phyloP scores from a whole-genome alignment of 1,140 invertebrate genomes.

The Lucilia sericata region DNA sequence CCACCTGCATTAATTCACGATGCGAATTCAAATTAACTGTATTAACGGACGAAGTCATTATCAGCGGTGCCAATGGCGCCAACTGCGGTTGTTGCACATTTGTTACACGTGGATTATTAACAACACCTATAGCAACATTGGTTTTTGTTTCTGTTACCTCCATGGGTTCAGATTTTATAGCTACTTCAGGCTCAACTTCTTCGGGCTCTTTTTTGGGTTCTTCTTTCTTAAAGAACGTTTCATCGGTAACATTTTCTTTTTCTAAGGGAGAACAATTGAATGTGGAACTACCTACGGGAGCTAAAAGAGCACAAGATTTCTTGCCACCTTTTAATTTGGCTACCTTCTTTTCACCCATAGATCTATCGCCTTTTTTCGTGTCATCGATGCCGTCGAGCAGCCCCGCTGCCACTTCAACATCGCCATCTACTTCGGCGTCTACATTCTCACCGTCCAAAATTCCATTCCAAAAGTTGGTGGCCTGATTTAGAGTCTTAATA shows the following conservation, averaged over 20 bases:
- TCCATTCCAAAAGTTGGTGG: constrained; percentile 66
- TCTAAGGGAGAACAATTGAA: constrained; percentile 40
- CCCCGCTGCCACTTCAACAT: constrained; percentile 56
- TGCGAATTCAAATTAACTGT: constrained; percentile 1
- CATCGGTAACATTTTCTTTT: constrained; percentile 41
- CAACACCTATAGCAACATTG: constrained; percentile 49
- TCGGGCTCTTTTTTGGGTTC: constrained; percentile 49
- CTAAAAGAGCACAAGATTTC: neutral
- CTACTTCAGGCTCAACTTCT: constrained; percentile 36
- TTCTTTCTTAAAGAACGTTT: constrained; percentile 58
- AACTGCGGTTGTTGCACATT: constrained; percentile 53
- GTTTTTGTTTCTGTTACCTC: constrained; percentile 46
- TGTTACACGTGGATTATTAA: neutral
- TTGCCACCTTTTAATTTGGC: constrained; percentile 28
- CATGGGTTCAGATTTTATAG: constrained; percentile 36
- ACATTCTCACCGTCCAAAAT: constrained; percentile 59
- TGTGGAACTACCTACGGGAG: constrained; percentile 46
- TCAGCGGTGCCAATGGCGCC: constrained; percentile 40
- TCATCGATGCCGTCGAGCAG: constrained; percentile 60
- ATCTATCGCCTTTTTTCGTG: constrained; percentile 51
- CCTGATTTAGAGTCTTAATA: constrained; percentile 63
- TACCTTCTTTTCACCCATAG: constrained; percentile 13
- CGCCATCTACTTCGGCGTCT: constrained; percentile 58
- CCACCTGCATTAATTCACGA: neutral
- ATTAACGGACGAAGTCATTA: constrained; percentile 18